Percentiles rank a stretch among this genome's conserved stretches.
phyloP scores from a whole-genome alignment of 2,113 vertebrate species.

The Chitala chitala region DNA sequence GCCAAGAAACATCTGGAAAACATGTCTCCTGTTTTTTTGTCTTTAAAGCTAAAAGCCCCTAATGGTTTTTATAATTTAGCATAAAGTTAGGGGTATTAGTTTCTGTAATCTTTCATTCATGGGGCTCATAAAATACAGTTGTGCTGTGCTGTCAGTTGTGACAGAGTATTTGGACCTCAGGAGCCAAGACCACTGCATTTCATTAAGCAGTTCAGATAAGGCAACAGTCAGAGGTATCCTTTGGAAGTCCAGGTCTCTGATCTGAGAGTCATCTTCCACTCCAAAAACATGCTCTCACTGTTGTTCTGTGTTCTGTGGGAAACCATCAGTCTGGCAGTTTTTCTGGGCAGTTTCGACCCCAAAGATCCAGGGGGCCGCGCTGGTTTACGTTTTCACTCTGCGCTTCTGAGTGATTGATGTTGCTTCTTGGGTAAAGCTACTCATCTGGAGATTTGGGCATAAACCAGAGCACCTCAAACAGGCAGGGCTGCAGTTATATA shows the following conservation, averaged over 20 bases:
- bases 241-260: conserved; percentile 12
- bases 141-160: conserved; percentile 27
- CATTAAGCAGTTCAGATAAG: conserved; percentile 44
- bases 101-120: conserved; percentile 42
- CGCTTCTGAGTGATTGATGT: no score
- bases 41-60: conserved; percentile 37
- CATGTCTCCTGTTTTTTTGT: conserved; percentile 35
- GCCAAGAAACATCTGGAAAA: conserved; percentile 48
- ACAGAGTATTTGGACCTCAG: conserved; percentile 19
- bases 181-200: conserved; percentile 36
- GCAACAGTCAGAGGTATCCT: conserved; percentile 28
- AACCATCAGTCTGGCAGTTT: conserved; percentile 9
- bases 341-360: not conserved
- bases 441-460: no score
- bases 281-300: conserved; percentile 22
- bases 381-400: not conserved
- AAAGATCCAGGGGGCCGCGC: not conserved
- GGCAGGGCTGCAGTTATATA: no score
- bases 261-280: conserved; percentile 11
- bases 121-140: conserved; percentile 34
- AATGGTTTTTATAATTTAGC: conserved; percentile 47
- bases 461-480: no score
- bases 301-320: conserved; percentile 15
- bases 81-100: conserved; percentile 40
- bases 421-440: no score